Evolutionary conservation across 2,888 invertebrate genomes (phyloP), one percentile per base, ranked within the genome.

Genomic region (Epinotia brunnichana): DNA sequence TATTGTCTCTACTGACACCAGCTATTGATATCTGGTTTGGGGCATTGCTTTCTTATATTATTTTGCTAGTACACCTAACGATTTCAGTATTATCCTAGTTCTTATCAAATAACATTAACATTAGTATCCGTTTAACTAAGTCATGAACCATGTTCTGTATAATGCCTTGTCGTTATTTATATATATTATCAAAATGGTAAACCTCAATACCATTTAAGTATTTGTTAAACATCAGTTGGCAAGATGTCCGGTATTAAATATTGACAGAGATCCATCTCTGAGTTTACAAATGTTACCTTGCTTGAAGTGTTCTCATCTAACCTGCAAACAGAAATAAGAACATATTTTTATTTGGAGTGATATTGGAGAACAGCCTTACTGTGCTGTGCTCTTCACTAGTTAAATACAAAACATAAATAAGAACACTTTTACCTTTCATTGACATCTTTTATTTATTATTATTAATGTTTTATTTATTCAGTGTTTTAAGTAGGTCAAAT

Each of bases 221-320:
- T 76, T 57, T 17, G 74, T 92, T 90, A 96, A 89, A 95, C 95
- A 86, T 95, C 94, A 53, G 94, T 94, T 70, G 97, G 97, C 79
- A 97, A 89, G 82, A 96, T 96, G 84, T 96, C 96, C 19, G 96
- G 96, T 91, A 96, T 96, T 77, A 97, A 88, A 87, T 96, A 95
- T 80, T 95, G 94, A 87, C 96, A 96, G 54, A 97, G 91, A 75
- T 96, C 95, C 85, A 94, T 94, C 81, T 96, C 96, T 17, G 95
- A 95, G 82, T 89, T 94, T 3, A 96, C 95, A 88, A 97, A 96
- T 70, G 94, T 94, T 10, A 97, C 96, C 91, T 97, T 97, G 74
- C 95, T 94, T 35, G 96, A 95, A 39, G 96, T 96, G 77, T 96
- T 96, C 81, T 96, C 96, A 84, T 96, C 96, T 77, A 97, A 90